Base-by-base conservation (phyloP, 2,113 vertebrate genomes). In the Misgurnus anguillicaudatus region DNA sequence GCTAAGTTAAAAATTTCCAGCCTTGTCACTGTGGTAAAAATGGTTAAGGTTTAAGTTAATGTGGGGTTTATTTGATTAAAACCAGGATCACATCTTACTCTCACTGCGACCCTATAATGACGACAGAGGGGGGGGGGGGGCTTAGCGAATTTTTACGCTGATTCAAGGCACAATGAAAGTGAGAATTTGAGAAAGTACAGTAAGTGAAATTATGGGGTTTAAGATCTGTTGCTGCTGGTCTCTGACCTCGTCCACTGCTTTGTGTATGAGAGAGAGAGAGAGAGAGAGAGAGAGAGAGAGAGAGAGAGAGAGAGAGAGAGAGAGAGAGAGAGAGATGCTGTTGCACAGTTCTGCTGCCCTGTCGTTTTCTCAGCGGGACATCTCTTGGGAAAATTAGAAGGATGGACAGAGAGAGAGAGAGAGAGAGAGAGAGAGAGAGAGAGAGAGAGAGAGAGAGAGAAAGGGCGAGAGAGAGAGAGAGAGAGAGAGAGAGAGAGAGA, bases 281-380 rank as follows among this genome's bases (percentile, higher is more conserved):
- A n/a, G n/a, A n/a, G n/a, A n/a, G n/a, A n/a, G n/a, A n/a, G n/a
- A n/a, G n/a, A n/a, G n/a, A n/a, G n/a, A n/a, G n/a, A 9, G 11
- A 9, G 45, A 17, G 41, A 67, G 39, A 68, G 39, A 60, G 51
- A 69, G 21, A 42, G 48, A 36, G 14, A 66, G 74, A 48, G 66
- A 21, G 67, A 48, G 70, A 53, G 60, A 42, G 79, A 42, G 39
- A 78, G 84, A 86, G 88, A 85, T 85, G 85, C 77, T 92, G 90
- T 91, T 89, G 87, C 89, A 89, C 85, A 86, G 89, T 91, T 89
- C 85, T 88, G 88, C 89, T 88, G 89, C 90, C 88, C 89, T 89
- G 85, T 91, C 41, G 81, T 90, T 91, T 91, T 88, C 91, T 86
- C 90, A 88, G 90, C 86, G 74, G 90, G 90, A 82, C 42, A 82